Evolutionary conservation across 2,888 invertebrate genomes (phyloP).

Genomic region (Nomada fucata): DNA sequence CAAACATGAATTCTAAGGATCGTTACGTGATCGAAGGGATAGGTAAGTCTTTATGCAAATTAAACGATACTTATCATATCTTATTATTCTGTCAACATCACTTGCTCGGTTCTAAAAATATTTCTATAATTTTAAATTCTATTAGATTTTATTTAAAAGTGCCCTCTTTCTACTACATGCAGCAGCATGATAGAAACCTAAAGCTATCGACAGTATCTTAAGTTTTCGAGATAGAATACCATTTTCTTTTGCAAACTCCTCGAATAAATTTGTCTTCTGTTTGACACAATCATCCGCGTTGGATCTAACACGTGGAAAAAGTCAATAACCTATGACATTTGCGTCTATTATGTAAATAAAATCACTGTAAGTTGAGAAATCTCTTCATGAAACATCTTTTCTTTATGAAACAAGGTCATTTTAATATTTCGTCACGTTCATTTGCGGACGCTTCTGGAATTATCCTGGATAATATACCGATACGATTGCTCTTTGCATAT

Average conservation of each 20-base stretch:
- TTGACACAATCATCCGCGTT: not conserved
- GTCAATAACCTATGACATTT: not conserved
- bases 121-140: not conserved
- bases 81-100: not conserved
- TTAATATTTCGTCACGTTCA: too few relatives aligned
- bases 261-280: not conserved
- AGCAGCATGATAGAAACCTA: too few relatives aligned
- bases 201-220: too few relatives aligned
- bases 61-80: not conserved
- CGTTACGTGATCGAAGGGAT: conserved; percentile 79
- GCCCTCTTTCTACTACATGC: not conserved
- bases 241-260: not conserved
- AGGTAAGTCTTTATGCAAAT: conserved; percentile 72
- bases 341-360: not conserved
- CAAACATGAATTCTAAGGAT: conserved; percentile 81
- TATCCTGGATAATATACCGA: too few relatives aligned
- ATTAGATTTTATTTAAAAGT: not conserved
- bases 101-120: not conserved
- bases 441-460: too few relatives aligned
- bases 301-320: not conserved
- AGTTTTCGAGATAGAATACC: not conserved
- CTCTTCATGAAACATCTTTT: too few relatives aligned
- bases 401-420: too few relatives aligned
- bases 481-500: too few relatives aligned
- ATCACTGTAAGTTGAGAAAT: not conserved